Base-by-base conservation (phyloP, 2,113 vertebrate species). In the Saguinus imperator region DNA sequence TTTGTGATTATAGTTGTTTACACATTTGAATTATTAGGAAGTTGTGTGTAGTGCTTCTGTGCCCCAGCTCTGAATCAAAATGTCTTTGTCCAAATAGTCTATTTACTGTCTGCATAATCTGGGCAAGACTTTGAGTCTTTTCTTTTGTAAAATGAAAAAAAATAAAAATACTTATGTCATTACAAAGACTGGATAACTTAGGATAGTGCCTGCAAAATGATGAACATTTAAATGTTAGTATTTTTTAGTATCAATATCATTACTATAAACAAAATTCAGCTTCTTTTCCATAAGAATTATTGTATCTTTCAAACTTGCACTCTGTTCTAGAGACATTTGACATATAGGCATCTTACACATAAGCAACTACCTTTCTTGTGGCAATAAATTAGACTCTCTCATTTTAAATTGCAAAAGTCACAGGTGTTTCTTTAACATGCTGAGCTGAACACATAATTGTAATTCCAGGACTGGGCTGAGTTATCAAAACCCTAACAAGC, bases 1-100 rank as follows among this genome's bases (percentile, higher is more conserved):
- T 83, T 80, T 87, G 32, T 91, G 43, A 79, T 85, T 79, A 80
- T 87, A 95, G 37, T 32, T 87, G 27, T 48, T 95, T 45, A 35
- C 2, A 52, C 57, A 9, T 37, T n/a, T 95, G 76, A 93, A 73
- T 95, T 93, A 83, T 70, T 89, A 68, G 45, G 35, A 61, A 76
- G 52, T 55, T 64, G 58, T 72, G 3, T 37, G 5, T 68, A 32
- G 27, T 81, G 21, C 37, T 80, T 92, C 94, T 85, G 12, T 21
- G 27, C 6, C 14, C 27, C 29, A 29, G 25, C 23, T 84, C 37
- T 57, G 9, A 80, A 68, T 85, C 61, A 84, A 8, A 88, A 82
- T 55, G 29, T 72, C 20, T 32, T 17, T 79, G 37, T 82, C 95
- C 29, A 84, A 64, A 66, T 55, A 66, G 37, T 57, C 8, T 6